phyloP scores from a whole-genome alignment of 2,113 vertebrate genomes.

The Cyrtonyx montezumae region DNA sequence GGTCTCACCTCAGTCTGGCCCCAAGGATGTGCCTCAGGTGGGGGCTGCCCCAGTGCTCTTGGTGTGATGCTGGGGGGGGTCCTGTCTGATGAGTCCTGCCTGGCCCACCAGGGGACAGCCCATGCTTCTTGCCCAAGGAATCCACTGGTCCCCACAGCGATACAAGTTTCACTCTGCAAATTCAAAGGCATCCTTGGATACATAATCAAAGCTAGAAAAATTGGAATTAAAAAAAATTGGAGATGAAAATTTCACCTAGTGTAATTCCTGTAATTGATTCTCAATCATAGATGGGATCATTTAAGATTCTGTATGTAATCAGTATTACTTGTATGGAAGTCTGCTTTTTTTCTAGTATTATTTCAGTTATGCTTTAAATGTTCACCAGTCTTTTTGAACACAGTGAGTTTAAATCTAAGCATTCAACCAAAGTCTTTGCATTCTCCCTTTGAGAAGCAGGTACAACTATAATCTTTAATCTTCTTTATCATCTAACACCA shows the following conservation, averaged over 20 bases:
- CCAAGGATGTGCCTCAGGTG: accelerated
- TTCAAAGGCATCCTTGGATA: background rate
- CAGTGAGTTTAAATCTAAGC: background rate
- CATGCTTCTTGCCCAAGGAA: background rate
- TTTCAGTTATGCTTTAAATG: background rate
- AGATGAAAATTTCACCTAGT: background rate
- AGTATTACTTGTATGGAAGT: background rate
- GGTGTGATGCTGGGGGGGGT: too few relatives aligned
- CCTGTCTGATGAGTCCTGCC: background rate
- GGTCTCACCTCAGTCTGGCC: background rate
- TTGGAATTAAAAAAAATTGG: too few relatives aligned
- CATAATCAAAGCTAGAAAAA: background rate
- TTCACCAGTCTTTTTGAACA: background rate
- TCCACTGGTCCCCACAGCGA: background rate
- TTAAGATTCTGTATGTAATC: background rate
- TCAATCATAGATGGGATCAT: background rate
- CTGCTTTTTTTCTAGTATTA: background rate
- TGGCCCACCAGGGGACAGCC: background rate
- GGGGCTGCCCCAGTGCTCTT: too few relatives aligned
- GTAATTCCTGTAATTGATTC: background rate
- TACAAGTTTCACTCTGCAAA: background rate
- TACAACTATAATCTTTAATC: background rate
- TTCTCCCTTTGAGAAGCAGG: background rate
- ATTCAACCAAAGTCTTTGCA: background rate
- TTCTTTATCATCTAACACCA: conserved; percentile 5